Base-by-base conservation (phyloP, 2,113 vertebrate genomes). In the Asarcornis scutulata region DNA sequence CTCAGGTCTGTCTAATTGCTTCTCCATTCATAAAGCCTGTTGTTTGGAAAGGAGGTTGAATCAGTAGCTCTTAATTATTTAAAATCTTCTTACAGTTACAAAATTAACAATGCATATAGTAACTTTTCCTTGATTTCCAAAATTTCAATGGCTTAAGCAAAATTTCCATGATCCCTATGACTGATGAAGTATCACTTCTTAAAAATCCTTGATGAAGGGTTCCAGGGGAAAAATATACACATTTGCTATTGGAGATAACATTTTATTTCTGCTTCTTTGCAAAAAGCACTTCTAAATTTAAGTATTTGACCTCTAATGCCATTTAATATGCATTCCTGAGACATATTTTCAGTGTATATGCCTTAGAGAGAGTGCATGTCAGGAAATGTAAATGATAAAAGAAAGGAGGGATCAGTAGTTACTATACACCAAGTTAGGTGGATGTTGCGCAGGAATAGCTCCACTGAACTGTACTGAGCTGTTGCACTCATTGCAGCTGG, bases 31-130 rank as follows among this genome's bases (percentile, higher is more conserved):
- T 98, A 98, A 98, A 98, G 97, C 94, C 96, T 97, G 73, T 96
- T 97, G 97, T 97, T 98, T 92, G 95, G 95, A 97, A 98, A 98
- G 97, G 84, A 77, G 68, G 82, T 92, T 97, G 94, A 97, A 98
- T 98, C 96, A 95, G 92, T 94, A 88, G 85, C 69, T 76, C 89
- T 99, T 71, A 99, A 99, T 98, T 97, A 99, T 99, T 98, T 90
- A 99, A 93, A 83, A 73, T 80, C 88, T 87, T 91, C 86, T 88
- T 94, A 89, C 55, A 88, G 81, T 94, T 95, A 95, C 92, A 92
- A 97, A 96, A 97, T 97, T 98, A 97, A 97, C 94, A 96, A 94
- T 86, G 48, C 68, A 25, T 77, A 52, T 42, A 58, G 58, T 38
- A 81, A 76, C 36, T 91, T 88, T 67, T 66, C 67, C 66, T 83